These are phyloP conservation scores for Xiphophorus birchmanni DNA, from an alignment of 2,797 vertebrate genomes.

Conservation along the genomic window DNA sequence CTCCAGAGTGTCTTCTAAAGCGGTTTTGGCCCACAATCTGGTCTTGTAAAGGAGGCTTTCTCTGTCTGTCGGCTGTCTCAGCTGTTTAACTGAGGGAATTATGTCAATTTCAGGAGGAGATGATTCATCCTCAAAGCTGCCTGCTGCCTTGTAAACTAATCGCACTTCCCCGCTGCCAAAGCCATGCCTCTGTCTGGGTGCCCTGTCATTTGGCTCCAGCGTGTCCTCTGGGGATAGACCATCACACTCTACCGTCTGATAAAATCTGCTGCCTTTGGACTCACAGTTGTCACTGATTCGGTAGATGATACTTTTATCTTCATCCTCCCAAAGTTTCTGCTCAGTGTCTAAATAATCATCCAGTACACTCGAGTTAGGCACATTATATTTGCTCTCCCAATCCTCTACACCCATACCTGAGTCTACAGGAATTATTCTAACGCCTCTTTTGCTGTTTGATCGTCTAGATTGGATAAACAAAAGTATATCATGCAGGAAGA, in stretches of 20 bases:
- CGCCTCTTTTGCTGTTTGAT: conserved; percentile 66
- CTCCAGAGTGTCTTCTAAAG: conserved; percentile 77
- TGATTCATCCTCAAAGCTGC: conserved; percentile 78
- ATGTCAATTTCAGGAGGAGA: conserved; percentile 82
- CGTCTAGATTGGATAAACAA: conserved; percentile 54
- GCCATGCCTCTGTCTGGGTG: conserved; percentile 27
- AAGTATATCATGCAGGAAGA: conserved; percentile 53
- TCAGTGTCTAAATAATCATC: conserved; percentile 88
- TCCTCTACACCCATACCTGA: conserved; percentile 88
- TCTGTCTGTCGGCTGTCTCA: conserved; percentile 71
- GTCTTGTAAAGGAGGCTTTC: conserved; percentile 89
- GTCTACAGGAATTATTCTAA: conserved; percentile 89
- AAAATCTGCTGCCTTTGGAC: conserved; percentile 73
- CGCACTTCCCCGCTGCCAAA: conserved; percentile 64
- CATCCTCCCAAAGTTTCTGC: conserved; percentile 85
- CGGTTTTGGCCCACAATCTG: conserved; percentile 80
- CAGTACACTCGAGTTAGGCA: conserved; percentile 80
- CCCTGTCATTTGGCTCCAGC: conserved; percentile 73
- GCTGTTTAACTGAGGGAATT: conserved; percentile 75
- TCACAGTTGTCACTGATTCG: conserved; percentile 67
- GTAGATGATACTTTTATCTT: conserved; percentile 82
- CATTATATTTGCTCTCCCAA: conserved; percentile 86
- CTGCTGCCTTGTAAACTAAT: conserved; percentile 77
- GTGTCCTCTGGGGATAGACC: conserved; percentile 72
- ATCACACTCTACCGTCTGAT: conserved; percentile 78